Percentiles rank a stretch among this genome's conserved stretches.
phyloP scores from a whole-genome alignment of 2,113 vertebrate species.

The Pluvialis apricaria region DNA sequence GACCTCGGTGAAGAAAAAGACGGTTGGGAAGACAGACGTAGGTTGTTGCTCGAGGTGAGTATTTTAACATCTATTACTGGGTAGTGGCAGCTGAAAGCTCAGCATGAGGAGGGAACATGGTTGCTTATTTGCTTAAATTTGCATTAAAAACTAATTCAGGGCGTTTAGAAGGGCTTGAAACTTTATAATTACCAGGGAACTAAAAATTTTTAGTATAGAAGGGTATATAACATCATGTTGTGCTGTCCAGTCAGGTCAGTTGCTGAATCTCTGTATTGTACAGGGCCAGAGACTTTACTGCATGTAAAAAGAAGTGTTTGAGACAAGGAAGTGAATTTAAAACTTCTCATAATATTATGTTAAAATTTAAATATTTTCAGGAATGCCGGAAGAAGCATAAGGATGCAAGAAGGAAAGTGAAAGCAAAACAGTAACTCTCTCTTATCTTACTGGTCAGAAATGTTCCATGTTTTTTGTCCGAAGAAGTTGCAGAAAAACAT shows the following conservation, averaged over 20 bases:
- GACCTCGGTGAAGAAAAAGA: conserved; percentile 75
- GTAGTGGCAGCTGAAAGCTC: neutral
- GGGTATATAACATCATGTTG: neutral
- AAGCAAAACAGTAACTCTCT: conserved; percentile 37
- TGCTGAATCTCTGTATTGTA: neutral
- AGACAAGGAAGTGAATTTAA: neutral
- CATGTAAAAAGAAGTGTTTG: neutral
- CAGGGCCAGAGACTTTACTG: neutral
- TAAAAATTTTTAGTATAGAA: neutral
- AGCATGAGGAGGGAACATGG: accelerated
- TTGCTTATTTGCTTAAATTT: neutral
- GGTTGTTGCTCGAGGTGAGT: conserved; percentile 71
- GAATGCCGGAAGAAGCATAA: conserved; percentile 91
- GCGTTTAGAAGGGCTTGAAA: neutral
- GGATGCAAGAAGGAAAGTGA: conserved; percentile 83
- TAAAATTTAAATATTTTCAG: conserved; percentile 62
- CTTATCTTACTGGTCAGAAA: neutral
- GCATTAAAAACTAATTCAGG: neutral
- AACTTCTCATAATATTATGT: neutral
- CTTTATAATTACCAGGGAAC: neutral
- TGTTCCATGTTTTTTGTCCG: accelerated
- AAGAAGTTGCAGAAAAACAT: neutral
- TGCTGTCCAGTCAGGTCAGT: neutral
- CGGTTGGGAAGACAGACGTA: conserved; percentile 81
- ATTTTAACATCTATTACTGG: neutral